These are phyloP conservation scores for Gadus chalcogrammus DNA, from an alignment of 2,113 vertebrate species.

Conservation along the genomic window DNA sequence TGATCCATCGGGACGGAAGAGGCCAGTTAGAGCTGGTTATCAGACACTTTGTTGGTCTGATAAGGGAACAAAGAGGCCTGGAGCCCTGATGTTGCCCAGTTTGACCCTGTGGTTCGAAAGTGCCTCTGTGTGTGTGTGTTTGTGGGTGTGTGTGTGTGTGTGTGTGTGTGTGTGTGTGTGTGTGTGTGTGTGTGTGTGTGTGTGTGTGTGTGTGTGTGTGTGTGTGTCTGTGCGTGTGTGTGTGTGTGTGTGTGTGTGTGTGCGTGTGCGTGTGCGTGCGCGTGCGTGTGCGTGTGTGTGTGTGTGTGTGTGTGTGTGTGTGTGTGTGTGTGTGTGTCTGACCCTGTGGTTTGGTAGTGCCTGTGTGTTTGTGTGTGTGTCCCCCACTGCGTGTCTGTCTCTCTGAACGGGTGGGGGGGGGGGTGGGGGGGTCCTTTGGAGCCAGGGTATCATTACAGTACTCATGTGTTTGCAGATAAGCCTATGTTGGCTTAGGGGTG, in stretches of 20 bases:
- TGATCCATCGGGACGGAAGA: no score
- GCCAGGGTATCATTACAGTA: constrained; percentile 29
- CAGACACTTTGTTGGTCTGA: constrained; percentile 61
- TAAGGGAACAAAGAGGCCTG: constrained; percentile 59
- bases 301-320: no score
- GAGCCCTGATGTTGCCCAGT: constrained; percentile 68
- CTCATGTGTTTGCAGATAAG: constrained; percentile 17
- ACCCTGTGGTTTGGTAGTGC: constrained; percentile 34
- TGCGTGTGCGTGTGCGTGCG: background rate
- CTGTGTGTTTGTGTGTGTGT: background rate
- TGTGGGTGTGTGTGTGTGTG: no score
- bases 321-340: constrained; percentile 29
- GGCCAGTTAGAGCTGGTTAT: constrained; percentile 50
- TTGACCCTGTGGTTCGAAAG: constrained; percentile 43
- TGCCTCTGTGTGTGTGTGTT: constrained; percentile 2
- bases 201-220: background rate
- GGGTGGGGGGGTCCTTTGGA: constrained; percentile 12
- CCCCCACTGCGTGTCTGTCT: constrained; percentile 24
- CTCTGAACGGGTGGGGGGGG: constrained; percentile 3
- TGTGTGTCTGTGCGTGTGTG: no score
- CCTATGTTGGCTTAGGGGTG: constrained; percentile 9
- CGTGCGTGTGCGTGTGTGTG: no score
- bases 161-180: no score
- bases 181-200: no score
- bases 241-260: background rate